Evolutionary conservation across 2,888 invertebrate species (phyloP).

Genomic region (Pegoplata infirma): DNA sequence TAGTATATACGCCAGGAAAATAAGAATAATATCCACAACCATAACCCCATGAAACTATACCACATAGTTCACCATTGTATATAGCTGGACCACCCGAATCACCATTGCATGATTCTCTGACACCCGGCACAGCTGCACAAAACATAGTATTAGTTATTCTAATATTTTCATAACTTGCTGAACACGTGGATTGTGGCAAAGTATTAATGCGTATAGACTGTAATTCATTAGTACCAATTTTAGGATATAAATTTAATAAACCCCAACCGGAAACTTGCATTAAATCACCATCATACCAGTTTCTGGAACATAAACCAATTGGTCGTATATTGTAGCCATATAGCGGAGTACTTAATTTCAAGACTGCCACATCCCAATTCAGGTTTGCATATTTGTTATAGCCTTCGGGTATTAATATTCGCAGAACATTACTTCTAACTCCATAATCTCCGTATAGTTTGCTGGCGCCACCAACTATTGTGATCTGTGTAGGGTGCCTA

Average conservation of each 20-base stretch:
- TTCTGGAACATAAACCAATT: constrained; percentile 65
- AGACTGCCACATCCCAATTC: constrained; percentile 69
- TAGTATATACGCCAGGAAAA: constrained; percentile 88
- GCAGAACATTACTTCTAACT: no score
- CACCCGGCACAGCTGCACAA: constrained; percentile 68
- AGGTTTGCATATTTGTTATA: no score
- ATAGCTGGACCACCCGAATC: constrained; percentile 75
- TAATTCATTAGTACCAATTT: constrained; percentile 65
- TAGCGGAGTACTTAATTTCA: constrained; percentile 66
- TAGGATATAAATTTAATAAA: constrained; percentile 54
- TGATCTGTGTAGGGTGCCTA: no score
- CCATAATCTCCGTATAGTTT: no score
- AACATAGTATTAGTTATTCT: constrained; percentile 70
- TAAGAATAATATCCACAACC: constrained; percentile 79
- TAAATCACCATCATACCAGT: constrained; percentile 63
- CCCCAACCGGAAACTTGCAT: constrained; percentile 72
- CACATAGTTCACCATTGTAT: constrained; percentile 77
- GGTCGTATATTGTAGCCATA: constrained; percentile 66
- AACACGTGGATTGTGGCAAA: constrained; percentile 66
- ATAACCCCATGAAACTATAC: constrained; percentile 82
- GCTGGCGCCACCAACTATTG: no score
- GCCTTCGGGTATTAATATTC: no score
- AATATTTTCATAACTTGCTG: neutral
- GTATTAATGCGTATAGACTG: constrained; percentile 67
- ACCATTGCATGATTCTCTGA: constrained; percentile 72